phyloP scores from a whole-genome alignment of 2,113 vertebrate genomes.

The Xenopus laevis region DNA sequence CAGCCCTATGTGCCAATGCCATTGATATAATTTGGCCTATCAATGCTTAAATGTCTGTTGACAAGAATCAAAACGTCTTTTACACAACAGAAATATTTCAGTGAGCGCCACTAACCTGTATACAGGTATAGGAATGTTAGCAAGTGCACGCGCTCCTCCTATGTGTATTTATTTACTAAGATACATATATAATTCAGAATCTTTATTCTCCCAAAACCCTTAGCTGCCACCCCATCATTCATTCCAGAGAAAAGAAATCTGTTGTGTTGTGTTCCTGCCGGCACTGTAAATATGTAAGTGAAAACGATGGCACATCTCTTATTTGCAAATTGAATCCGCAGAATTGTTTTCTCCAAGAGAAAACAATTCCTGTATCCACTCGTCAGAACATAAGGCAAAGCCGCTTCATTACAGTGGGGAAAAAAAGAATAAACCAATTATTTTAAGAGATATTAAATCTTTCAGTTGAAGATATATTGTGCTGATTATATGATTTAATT shows the following conservation, averaged over 20 bases:
- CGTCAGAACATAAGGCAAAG: slow-evolving; percentile 4
- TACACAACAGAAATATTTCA: too few relatives aligned
- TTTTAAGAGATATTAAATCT: neutral
- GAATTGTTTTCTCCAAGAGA: slow-evolving; percentile 16
- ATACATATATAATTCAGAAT: too few relatives aligned
- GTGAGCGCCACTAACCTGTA: too few relatives aligned
- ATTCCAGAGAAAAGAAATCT: neutral
- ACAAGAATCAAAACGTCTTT: too few relatives aligned
- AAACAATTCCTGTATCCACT: slow-evolving; percentile 1
- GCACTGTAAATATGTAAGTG: slow-evolving; percentile 17
- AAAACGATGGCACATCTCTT: neutral
- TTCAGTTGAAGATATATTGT: neutral
- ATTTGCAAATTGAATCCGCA: slow-evolving; percentile 8
- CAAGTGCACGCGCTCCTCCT: too few relatives aligned
- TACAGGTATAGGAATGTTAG: too few relatives aligned
- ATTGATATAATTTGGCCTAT: too few relatives aligned
- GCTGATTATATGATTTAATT: slow-evolving; percentile 7
- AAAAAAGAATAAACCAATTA: slow-evolving; percentile 28
- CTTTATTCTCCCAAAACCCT: too few relatives aligned
- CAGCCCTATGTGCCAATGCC: too few relatives aligned
- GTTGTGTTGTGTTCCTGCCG: neutral
- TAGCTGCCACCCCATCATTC: neutral
- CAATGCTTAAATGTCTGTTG: too few relatives aligned
- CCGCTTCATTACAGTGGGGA: neutral
- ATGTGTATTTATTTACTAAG: too few relatives aligned